Base-by-base conservation (phyloP, 2,113 vertebrate species). In the Gorsachius goisagi region DNA sequence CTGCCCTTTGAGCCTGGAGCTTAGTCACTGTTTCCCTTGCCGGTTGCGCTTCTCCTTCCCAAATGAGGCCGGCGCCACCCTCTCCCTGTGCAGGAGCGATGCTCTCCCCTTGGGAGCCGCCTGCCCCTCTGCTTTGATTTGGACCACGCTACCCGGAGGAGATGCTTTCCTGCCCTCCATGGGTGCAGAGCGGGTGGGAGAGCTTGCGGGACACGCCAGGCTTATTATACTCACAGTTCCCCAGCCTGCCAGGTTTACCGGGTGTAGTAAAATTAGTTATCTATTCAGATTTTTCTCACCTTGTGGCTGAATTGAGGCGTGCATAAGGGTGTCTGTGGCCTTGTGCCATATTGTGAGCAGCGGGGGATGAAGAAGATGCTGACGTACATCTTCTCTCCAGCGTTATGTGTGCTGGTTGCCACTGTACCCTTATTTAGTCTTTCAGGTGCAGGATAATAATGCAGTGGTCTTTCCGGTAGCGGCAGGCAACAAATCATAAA, bases 11-110 rank as follows among this genome's bases (percentile, higher is more conserved):
- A 89, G 66, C 91, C 73, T 67, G 73, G 44, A 82, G 73, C 89
- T 95, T 64, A 74, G 63, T 77, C 68, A 52, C 37, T 17, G 45
- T 67, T 89, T 89, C 81, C 7, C 18, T 81, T 71, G 52, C 69
- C 8, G 8, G 21, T 77, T 75, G 30, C 3, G 3, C 47, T 90
- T 81, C 24, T 44, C 12, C 24, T 26, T n/a, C 10, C 11, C 0
- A 3, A 18, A 44, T 35, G 35, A 1, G 4, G 33, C 75, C 0
- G 1, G 30, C 39, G 41, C 11, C 24, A 3, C 69, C 39, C 0
- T 0, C 16, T 68, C 32, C 21, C 2, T 27, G 35, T 0, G 1
- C 13, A n/a, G 56, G 32, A 58, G 21, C 0, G 9, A 55, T 78
- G 73, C 32, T 88, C 5, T 85, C 37, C 55, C 27, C 24, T 15